These are phyloP conservation scores for Lacanobia oleracea DNA, from an alignment of 2,888 invertebrate genomes.

Conservation along the genomic window DNA sequence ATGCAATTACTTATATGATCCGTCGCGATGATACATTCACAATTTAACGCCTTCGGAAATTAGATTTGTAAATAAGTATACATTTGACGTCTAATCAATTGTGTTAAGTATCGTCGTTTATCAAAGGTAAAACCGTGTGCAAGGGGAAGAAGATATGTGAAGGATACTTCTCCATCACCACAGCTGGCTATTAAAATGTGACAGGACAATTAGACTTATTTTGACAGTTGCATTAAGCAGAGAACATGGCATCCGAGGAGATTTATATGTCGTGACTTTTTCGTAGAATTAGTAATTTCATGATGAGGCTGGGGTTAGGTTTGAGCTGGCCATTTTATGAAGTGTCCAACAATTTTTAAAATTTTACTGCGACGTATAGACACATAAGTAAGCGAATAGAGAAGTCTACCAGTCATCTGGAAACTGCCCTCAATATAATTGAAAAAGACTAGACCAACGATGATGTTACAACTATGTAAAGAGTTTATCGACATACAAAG, in stretches of 20 bases:
- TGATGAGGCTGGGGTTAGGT: too few species aligned
- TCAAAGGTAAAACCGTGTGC: background rate
- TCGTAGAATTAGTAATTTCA: too few species aligned
- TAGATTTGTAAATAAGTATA: background rate
- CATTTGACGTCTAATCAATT: background rate
- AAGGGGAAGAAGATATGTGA: background rate
- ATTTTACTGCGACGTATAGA: too few species aligned
- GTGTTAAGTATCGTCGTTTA: background rate
- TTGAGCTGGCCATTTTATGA: too few species aligned
- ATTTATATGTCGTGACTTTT: too few species aligned
- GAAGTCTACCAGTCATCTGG: background rate
- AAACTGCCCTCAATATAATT: slow-evolving; percentile 1
- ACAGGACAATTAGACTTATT: too few species aligned
- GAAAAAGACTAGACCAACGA: background rate
- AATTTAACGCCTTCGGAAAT: background rate
- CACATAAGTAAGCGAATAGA: background rate
- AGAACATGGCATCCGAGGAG: too few species aligned
- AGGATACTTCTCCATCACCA: background rate
- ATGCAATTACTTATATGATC: slow-evolving; percentile 4
- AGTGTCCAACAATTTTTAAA: too few species aligned
- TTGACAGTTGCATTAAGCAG: too few species aligned
- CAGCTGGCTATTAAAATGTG: background rate
- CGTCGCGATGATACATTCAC: background rate
- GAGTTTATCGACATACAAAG: slow-evolving; percentile 50
- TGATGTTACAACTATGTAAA: slow-evolving; percentile 27